Conservation (phyloP, 2,113 vertebrate species). For the Henicopernis longicauda region DNA sequence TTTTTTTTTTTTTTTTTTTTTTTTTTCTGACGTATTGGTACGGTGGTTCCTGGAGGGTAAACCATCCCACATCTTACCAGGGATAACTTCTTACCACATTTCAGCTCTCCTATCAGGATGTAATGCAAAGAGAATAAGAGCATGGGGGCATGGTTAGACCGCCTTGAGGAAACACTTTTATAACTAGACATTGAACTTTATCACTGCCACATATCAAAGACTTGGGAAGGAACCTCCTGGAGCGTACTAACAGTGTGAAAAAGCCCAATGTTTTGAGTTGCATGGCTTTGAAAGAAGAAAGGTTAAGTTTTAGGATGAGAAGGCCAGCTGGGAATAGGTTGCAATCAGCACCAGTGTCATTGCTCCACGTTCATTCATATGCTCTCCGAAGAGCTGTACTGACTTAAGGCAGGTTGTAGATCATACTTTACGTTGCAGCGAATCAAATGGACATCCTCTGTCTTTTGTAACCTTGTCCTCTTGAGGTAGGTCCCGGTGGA, state of each 20-base stretch:
- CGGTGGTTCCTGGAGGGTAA: neutral
- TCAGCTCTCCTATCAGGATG: neutral
- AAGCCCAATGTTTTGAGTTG: accelerated
- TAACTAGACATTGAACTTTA: neutral
- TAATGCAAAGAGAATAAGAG: neutral
- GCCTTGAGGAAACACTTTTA: neutral
- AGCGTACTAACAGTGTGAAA: accelerated
- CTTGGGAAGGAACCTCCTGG: neutral
- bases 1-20: too few relatives aligned
- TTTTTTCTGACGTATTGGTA: neutral
- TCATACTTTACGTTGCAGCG: neutral
- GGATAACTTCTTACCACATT: neutral
- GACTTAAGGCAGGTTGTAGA: neutral
- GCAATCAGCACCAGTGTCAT: neutral
- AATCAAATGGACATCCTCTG: neutral
- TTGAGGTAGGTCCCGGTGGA: neutral
- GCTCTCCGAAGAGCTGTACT: neutral
- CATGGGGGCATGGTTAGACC: too few relatives aligned
- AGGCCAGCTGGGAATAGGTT: neutral
- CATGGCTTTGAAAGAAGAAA: neutral
- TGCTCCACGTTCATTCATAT: accelerated
- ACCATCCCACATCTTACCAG: accelerated
- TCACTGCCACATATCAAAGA: neutral
- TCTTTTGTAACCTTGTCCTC: neutral
- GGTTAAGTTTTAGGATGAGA: neutral